phyloP scores from a whole-genome alignment of 2,797 vertebrate genomes.

The Thunnus albacares region DNA sequence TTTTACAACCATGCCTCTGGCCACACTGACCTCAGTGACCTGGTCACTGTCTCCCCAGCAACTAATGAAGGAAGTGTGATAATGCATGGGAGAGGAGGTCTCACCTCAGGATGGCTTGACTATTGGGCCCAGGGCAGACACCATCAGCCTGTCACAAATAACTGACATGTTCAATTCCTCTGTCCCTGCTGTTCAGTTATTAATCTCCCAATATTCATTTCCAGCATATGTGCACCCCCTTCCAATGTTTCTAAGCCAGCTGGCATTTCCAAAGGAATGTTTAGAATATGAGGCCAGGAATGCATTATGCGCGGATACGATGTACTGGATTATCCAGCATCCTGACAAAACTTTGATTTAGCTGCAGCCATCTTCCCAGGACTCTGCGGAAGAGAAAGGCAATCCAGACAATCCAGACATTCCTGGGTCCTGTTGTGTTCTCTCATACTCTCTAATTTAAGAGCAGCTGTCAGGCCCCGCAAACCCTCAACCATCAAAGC shows the following conservation, averaged over 20 bases:
- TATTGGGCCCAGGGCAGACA: constrained; percentile 38
- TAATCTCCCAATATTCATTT: constrained; percentile 51
- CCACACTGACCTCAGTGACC: constrained; percentile 79
- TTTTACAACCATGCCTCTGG: constrained; percentile 83
- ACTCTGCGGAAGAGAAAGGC: constrained; percentile 75
- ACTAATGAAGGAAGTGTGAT: constrained; percentile 81
- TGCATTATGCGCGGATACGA: constrained; percentile 46
- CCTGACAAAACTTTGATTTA: constrained; percentile 55
- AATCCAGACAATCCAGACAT: constrained; percentile 85
- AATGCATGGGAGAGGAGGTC: constrained; percentile 74
- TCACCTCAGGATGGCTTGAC: constrained; percentile 60
- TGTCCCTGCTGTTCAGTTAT: constrained; percentile 60
- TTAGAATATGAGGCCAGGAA: constrained; percentile 59
- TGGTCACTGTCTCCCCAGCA: constrained; percentile 82
- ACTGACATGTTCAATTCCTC: constrained; percentile 42
- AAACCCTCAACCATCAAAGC: constrained; percentile 83
- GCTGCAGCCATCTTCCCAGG: constrained; percentile 79
- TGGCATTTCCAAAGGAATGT: constrained; percentile 57
- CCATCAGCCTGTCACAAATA: constrained; percentile 53
- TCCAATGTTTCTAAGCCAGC: constrained; percentile 34
- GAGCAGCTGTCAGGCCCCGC: constrained; percentile 85
- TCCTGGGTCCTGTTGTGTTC: constrained; percentile 81
- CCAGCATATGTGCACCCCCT: constrained; percentile 29
- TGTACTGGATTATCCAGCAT: constrained; percentile 62
- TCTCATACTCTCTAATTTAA: constrained; percentile 87